Conservation (phyloP, 1,140 invertebrate species). For the Drosophila bocqueti region DNA sequence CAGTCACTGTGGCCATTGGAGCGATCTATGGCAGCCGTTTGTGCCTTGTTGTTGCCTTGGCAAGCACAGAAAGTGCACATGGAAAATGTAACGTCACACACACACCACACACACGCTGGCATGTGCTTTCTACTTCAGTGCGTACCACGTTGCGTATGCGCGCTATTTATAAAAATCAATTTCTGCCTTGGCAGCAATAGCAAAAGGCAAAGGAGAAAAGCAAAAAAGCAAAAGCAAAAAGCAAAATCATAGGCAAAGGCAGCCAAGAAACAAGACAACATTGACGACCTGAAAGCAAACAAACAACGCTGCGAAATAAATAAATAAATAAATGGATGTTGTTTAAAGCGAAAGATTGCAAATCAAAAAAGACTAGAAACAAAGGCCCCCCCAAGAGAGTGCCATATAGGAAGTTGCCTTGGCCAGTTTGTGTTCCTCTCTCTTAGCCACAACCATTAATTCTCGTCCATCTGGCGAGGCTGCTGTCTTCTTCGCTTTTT, state of each 20-base stretch:
- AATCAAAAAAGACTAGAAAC: not conserved
- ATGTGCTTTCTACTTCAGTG: slow-evolving; percentile 75
- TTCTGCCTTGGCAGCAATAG: slow-evolving; percentile 71
- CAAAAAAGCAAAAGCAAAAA: slow-evolving; percentile 8
- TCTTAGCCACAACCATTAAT: slow-evolving; percentile 10
- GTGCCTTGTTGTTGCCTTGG: slow-evolving; percentile 28
- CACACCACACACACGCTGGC: slow-evolving; percentile 3
- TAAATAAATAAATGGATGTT: slow-evolving; percentile 53
- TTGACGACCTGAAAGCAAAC: slow-evolving; percentile 29
- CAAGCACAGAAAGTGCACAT: slow-evolving; percentile 38
- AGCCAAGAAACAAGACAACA: slow-evolving; percentile 25
- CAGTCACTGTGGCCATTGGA: slow-evolving; percentile 43
- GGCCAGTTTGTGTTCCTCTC: slow-evolving; percentile 4
- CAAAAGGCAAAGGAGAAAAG: slow-evolving; percentile 21
- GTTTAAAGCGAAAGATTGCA: slow-evolving; percentile 38
- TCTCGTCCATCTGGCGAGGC: slow-evolving; percentile 5
- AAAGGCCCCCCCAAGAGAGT: not conserved
- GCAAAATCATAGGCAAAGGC: slow-evolving; percentile 2
- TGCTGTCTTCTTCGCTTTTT: not conserved
- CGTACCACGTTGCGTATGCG: slow-evolving; percentile 81
- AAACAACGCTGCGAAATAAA: slow-evolving; percentile 48
- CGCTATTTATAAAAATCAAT: slow-evolving; percentile 83
- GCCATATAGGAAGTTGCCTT: slow-evolving; percentile 21
- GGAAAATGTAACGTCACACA: slow-evolving; percentile 21
- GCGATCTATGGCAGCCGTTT: slow-evolving; percentile 31